These are phyloP conservation scores for Hoplodrina ambigua DNA, from an alignment of 2,888 invertebrate species.

Conservation along the genomic window DNA sequence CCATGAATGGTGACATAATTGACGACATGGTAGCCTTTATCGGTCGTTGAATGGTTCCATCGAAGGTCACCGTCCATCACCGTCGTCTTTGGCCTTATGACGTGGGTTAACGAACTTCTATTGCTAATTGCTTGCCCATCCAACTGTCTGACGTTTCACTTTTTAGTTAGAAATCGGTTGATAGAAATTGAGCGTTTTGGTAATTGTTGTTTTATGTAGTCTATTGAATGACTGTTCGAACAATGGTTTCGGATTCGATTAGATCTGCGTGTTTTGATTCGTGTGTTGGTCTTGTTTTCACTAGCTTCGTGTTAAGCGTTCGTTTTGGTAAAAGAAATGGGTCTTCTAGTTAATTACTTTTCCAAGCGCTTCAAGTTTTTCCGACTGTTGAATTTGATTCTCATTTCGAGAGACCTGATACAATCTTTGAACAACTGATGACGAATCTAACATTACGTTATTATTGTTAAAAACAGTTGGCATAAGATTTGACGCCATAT, in stretches of 20 bases:
- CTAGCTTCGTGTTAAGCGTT: conserved; percentile 30
- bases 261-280: conserved; percentile 42
- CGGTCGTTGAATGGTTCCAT: conserved; percentile 63
- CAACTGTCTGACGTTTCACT: conserved; percentile 52
- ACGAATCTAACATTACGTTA: neutral
- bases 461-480: conserved; percentile 6
- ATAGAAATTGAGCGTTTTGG: conserved; percentile 42
- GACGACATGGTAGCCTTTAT: conserved; percentile 70
- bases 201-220: conserved; percentile 29
- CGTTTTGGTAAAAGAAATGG: conserved; percentile 37
- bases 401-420: conserved; percentile 1
- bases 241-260: conserved; percentile 19
- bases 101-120: conserved; percentile 65
- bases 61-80: conserved; percentile 72
- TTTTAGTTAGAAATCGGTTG: conserved; percentile 53
- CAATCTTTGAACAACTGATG: conserved; percentile 4
- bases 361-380: conserved; percentile 13
- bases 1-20: conserved; percentile 75
- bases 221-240: conserved; percentile 27
- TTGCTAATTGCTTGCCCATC: conserved; percentile 55
- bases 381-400: neutral
- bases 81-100: conserved; percentile 61
- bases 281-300: conserved; percentile 12
- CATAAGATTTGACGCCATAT: neutral
- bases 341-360: conserved; percentile 36